Base-by-base conservation (phyloP, 1,140 invertebrate genomes). In the Argopecten irradians region DNA sequence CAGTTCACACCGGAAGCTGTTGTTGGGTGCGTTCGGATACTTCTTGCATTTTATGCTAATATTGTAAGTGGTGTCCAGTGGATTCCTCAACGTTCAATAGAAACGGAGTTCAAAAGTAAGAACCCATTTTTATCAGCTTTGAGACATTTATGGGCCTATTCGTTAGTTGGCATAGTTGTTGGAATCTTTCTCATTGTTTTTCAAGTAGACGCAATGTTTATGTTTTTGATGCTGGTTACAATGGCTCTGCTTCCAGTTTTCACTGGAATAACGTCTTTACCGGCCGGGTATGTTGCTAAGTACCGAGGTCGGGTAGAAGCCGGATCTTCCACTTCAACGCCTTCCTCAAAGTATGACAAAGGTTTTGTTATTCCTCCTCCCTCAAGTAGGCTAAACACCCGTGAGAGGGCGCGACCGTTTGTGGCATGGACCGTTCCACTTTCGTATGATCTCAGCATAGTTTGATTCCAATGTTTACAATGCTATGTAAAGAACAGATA, bases 1-100 rank as follows among this genome's bases (percentile, higher is more conserved):
- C 94, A 94, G 89, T 94, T 94, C 86, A 94, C 94, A 9, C 93
- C 94, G 2, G 94, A 94, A 88, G 92, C 93, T 0, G 86, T 94
- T 33, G 93, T 94, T 46, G 94, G 94, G 8, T 91, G 89, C 43
- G 91, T 93, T 8, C 90, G 94, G 0, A 93, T 94, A 13, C 55
- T 92, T 19, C 87, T 92, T 19, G 93, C 93, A 3, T 88, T 94
- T 36, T 87, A 92, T n/a, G 93, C 93, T 32, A 93, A 93, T 86
- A 87, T 94, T 35, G 91, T 89, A n/a, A 71, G 86, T 1, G 91
- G 92, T 85, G 91, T 88, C 0, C 91, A 93, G 88, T 94, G 94
- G 93, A 86, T 93, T 16, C 93, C 94, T 0, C 94, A 94, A 87
- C 86, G 94, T 71, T 91, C 93, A 13, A 91, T 94, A 19, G 94